Percentiles rank a stretch among this genome's conserved stretches.
Conservation (phyloP, 1,140 invertebrate species). For the Ruditapes philippinarum region DNA sequence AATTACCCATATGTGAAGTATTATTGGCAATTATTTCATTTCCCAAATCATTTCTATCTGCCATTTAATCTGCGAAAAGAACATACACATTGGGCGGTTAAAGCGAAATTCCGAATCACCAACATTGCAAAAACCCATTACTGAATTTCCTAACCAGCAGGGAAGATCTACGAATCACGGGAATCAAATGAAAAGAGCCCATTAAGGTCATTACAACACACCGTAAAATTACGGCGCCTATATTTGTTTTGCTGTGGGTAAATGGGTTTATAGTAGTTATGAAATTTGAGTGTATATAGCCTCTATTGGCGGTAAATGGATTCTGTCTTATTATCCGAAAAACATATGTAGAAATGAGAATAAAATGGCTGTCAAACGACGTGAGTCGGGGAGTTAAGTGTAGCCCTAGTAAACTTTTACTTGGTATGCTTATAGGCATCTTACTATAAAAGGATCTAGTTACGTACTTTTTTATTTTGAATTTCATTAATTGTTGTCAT, state of each 20-base stretch:
- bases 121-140: conserved; percentile 61
- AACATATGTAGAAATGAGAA: conserved; percentile 41
- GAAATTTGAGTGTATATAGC: conserved; percentile 36
- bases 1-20: conserved; percentile 51
- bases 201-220: conserved; percentile 51
- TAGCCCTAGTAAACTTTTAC: not conserved
- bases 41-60: conserved; percentile 48
- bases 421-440: too few species aligned
- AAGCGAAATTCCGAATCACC: conserved; percentile 16
- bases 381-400: not conserved
- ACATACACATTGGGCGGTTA: conserved; percentile 56
- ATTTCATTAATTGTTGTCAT: too few species aligned
- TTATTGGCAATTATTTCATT: conserved; percentile 63
- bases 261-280: conserved; percentile 56
- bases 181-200: conserved; percentile 46
- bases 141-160: conserved; percentile 45
- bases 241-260: conserved; percentile 58
- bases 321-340: conserved; percentile 56
- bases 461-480: too few species aligned
- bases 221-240: conserved; percentile 41
- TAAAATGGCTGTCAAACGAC: not conserved
- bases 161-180: conserved; percentile 10
- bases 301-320: conserved; percentile 58
- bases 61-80: conserved; percentile 47
- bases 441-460: too few species aligned